A percentile compares a stretch with the other conserved stretches of the same genome.
Conservation (phyloP, 2,797 vertebrate species). For the Lerista edwardsae region DNA sequence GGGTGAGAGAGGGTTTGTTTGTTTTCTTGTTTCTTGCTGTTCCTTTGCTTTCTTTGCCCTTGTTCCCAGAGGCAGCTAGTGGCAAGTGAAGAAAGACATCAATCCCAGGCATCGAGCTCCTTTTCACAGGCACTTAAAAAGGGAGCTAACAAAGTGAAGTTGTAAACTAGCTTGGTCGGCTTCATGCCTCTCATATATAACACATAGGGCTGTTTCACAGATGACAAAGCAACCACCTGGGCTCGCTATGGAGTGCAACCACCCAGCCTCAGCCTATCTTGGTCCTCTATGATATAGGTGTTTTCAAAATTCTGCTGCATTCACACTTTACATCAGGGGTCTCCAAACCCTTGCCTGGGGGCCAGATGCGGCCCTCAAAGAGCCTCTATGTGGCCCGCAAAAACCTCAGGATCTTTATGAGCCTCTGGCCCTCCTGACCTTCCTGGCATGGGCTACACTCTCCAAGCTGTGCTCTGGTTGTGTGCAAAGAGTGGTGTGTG, state of each 20-base stretch:
- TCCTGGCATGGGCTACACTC: no score
- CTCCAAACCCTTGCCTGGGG: no score
- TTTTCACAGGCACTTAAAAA: slow-evolving; percentile 35
- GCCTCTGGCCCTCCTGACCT: no score
- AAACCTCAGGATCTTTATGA: no score
- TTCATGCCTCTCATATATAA: background rate
- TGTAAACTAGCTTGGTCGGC: background rate
- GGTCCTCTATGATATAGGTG: background rate
- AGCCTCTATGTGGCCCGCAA: no score
- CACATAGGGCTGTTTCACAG: background rate
- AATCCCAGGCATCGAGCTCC: slow-evolving; percentile 3
- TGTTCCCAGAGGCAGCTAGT: slow-evolving; percentile 47
- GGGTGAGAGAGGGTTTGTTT: slow-evolving; percentile 18
- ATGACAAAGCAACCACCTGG: background rate
- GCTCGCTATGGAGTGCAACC: background rate
- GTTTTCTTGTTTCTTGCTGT: slow-evolving; percentile 51
- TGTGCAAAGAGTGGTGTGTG: no score
- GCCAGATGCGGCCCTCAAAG: no score
- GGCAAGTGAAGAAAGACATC: slow-evolving; percentile 50
- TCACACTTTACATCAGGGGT: no score
- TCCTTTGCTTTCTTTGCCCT: slow-evolving; percentile 43
- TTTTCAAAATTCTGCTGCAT: background rate
- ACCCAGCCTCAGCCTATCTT: background rate
- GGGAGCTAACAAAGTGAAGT: slow-evolving; percentile 50
- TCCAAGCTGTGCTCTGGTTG: no score